A percentile compares a stretch with the other conserved stretches of the same genome.
Conservation (phyloP, 2,113 vertebrate species). For the Alces alces region DNA sequence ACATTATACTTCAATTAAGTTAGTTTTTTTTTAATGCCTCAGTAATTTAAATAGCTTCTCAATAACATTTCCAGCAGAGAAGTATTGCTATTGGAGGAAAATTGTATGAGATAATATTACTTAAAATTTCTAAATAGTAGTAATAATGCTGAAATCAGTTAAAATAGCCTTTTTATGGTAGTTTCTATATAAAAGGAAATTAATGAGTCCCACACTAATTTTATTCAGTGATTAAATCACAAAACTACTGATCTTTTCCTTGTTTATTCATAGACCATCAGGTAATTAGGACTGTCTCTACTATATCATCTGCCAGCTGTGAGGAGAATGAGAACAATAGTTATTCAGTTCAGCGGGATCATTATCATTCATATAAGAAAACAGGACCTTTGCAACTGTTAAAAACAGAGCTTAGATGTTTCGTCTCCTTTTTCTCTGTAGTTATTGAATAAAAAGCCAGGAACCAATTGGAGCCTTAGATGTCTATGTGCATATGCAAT, state of each 20-base stretch:
- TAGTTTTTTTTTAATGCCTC: conserved; percentile 29
- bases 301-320: conserved; percentile 60
- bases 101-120: conserved; percentile 40
- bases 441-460: conserved; percentile 26
- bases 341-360: conserved; percentile 41
- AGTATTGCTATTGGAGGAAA: conserved; percentile 21
- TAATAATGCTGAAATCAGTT: conserved; percentile 43
- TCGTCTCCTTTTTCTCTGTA: conserved; percentile 11
- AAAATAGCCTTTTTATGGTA: conserved; percentile 44
- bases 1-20: conserved; percentile 43
- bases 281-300: conserved; percentile 54
- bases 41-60: conserved; percentile 48
- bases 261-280: conserved; percentile 56
- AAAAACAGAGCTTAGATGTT: background rate
- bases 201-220: conserved; percentile 57
- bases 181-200: conserved; percentile 60
- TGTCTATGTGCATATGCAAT: conserved; percentile 12
- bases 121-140: conserved; percentile 43
- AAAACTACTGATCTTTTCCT: conserved; percentile 50
- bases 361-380: conserved; percentile 56
- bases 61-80: conserved; percentile 47
- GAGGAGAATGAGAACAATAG: conserved; percentile 49
- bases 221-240: conserved; percentile 60
- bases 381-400: conserved; percentile 44
- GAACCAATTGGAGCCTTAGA: background rate